These are phyloP conservation scores for Metopia argyrocephala DNA, from an alignment of 2,888 invertebrate species.

Conservation along the genomic window DNA sequence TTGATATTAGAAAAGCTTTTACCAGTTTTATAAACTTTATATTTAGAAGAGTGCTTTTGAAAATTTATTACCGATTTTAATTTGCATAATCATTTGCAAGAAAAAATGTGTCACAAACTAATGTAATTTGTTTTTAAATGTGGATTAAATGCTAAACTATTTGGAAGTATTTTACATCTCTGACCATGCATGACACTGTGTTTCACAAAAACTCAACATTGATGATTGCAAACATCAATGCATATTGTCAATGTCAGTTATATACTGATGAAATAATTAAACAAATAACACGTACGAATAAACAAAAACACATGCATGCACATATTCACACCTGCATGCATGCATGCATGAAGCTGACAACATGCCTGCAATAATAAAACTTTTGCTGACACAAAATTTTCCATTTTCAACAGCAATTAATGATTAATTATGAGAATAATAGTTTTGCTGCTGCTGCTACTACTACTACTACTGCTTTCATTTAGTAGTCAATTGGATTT, in stretches of 20 bases:
- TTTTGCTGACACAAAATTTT: slow-evolving; percentile 38
- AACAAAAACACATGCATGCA: background rate
- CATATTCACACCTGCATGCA: background rate
- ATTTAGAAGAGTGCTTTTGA: too few species aligned
- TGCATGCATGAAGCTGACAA: background rate
- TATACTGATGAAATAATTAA: background rate
- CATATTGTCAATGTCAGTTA: background rate
- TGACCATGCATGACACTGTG: background rate
- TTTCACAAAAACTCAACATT: background rate
- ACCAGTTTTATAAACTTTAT: too few species aligned
- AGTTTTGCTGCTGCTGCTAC: background rate
- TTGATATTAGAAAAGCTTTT: too few species aligned
- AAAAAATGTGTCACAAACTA: too few species aligned
- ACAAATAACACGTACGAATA: slow-evolving; percentile 15
- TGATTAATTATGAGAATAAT: slow-evolving; percentile 40
- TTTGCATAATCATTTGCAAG: too few species aligned
- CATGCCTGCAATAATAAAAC: background rate
- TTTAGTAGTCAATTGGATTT: background rate
- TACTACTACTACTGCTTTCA: too few species aligned
- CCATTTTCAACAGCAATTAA: slow-evolving; percentile 10
- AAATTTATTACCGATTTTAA: too few species aligned
- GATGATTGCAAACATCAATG: too few species aligned
- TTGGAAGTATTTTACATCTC: background rate
- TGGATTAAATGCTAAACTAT: too few species aligned
- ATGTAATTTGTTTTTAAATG: too few species aligned